These are phyloP conservation scores for Oscheius sp. DNA, from an alignment of 2,888 invertebrate genomes.

Conservation along the genomic window DNA sequence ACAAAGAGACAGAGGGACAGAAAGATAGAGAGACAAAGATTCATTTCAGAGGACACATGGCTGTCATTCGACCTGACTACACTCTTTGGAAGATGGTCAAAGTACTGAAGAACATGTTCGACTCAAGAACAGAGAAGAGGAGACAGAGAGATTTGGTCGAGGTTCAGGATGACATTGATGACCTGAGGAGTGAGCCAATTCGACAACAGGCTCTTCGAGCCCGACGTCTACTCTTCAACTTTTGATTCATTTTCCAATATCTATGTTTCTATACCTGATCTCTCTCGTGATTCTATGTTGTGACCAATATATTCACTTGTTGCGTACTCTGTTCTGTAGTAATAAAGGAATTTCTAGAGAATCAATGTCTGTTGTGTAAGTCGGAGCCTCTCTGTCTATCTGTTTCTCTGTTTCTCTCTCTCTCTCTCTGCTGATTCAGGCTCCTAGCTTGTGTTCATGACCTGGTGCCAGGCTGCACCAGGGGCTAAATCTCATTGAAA, in stretches of 20 bases:
- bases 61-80: conserved; percentile 52
- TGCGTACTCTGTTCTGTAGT: conserved; percentile 1
- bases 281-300: conserved; percentile 1
- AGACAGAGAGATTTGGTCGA: conserved; percentile 12
- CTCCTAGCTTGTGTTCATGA: neutral
- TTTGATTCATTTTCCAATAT: neutral
- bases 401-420: neutral
- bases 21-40: conserved; percentile 7
- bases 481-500: neutral
- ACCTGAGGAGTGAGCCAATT: neutral
- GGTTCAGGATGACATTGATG: neutral
- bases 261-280: neutral
- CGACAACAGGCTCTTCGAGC: conserved; percentile 27
- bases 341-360: neutral
- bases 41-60: conserved; percentile 44
- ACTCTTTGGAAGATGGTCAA: conserved; percentile 51
- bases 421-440: neutral
- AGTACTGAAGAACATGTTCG: conserved; percentile 49
- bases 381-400: neutral
- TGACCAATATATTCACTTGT: neutral
- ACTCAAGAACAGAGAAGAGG: conserved; percentile 38
- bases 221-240: conserved; percentile 30
- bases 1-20: neutral
- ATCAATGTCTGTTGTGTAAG: neutral
- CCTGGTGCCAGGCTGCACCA: neutral